phyloP scores from a whole-genome alignment of 1,140 invertebrate species.

The Euura saliciscinereae region DNA sequence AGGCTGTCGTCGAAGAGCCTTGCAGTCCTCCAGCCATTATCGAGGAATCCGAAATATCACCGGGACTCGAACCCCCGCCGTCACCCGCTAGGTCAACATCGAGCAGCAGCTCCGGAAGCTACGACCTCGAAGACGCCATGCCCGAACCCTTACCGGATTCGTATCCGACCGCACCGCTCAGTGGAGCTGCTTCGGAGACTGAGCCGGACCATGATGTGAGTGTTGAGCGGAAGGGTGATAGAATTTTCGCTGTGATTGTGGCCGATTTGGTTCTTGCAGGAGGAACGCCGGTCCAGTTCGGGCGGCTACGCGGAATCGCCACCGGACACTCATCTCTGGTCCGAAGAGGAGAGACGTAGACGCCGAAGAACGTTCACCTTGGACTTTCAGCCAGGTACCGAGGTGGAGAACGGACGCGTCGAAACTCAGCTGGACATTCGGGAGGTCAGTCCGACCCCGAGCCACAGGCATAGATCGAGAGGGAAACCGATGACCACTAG shows the following conservation, averaged over 20 bases:
- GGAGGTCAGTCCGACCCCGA: constrained; percentile 61
- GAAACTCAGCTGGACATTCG: constrained; percentile 56
- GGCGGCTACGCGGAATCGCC: constrained; percentile 81
- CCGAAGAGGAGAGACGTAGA: constrained; percentile 68
- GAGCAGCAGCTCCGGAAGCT: constrained; percentile 66
- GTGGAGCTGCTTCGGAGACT: constrained; percentile 40
- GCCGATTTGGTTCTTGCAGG: constrained; percentile 25
- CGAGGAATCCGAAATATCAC: constrained; percentile 45
- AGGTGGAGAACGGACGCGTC: constrained; percentile 57
- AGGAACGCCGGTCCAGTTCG: constrained; percentile 75
- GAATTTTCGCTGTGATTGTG: constrained; percentile 28
- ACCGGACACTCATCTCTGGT: constrained; percentile 69
- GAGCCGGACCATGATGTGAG: constrained; percentile 50
- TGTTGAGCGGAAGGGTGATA: constrained; percentile 7
- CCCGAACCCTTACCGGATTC: constrained; percentile 41
- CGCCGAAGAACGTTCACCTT: constrained; percentile 73
- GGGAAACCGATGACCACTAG: constrained; percentile 44
- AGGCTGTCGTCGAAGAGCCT: constrained; percentile 54
- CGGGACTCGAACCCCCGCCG: constrained; percentile 39
- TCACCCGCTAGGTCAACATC: constrained; percentile 50
- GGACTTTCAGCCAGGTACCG: constrained; percentile 65
- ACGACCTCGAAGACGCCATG: constrained; percentile 55
- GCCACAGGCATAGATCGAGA: constrained; percentile 59
- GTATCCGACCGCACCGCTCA: constrained; percentile 36
- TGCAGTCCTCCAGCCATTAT: constrained; percentile 49